A percentile compares a stretch with the other conserved stretches of the same genome.
Conservation (phyloP, 2,113 vertebrate species). For the Coptodon bakossiorum region DNA sequence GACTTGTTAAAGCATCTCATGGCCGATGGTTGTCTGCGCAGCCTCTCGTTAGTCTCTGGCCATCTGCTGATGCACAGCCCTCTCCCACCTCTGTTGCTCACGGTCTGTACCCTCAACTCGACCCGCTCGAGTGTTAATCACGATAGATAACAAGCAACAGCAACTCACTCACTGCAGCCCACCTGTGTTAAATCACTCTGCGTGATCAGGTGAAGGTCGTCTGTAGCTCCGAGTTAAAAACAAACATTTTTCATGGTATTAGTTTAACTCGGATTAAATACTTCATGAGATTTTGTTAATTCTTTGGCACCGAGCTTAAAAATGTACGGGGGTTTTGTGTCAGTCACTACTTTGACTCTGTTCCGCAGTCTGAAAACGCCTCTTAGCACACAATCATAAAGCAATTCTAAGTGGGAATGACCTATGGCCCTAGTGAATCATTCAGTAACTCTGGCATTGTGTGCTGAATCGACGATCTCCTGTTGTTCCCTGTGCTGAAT, state of each 20-base stretch:
- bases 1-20: not conserved
- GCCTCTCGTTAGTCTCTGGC: not conserved
- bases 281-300: not conserved
- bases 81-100: not conserved
- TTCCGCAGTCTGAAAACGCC: slow-evolving; percentile 8
- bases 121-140: slow-evolving; percentile 2
- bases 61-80: slow-evolving; percentile 19
- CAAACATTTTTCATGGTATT: not conserved
- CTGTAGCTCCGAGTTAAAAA: not conserved
- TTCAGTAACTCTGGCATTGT: slow-evolving; percentile 11
- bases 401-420: slow-evolving; percentile 15
- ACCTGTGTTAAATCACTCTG: not conserved
- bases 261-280: not conserved
- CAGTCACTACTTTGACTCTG: not conserved
- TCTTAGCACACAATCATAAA: slow-evolving; percentile 46
- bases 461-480: not conserved
- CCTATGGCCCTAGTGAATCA: slow-evolving; percentile 34
- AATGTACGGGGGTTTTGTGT: not conserved
- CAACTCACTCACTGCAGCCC: not conserved
- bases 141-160: slow-evolving; percentile 4
- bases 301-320: not conserved
- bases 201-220: not conserved
- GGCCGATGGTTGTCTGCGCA: not conserved
- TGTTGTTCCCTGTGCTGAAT: not conserved
- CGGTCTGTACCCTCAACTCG: not conserved